A percentile compares a stretch with the other conserved stretches of the same genome.
Conservation (phyloP, 2,888 invertebrate genomes). For the Notodonta dromedarius region DNA sequence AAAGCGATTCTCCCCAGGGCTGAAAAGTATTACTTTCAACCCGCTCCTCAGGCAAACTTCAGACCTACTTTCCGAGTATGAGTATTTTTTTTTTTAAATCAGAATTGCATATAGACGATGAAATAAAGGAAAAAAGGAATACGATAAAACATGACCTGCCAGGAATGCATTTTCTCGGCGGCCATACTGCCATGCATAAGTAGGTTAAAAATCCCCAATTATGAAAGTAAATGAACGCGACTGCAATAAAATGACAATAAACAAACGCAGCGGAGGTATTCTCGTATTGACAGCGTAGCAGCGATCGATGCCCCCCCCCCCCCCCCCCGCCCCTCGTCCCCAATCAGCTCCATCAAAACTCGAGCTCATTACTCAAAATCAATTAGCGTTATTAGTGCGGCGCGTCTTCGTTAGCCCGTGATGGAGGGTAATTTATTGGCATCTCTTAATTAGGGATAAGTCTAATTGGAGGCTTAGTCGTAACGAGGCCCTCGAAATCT, state of each 20-base stretch:
- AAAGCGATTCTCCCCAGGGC: no score
- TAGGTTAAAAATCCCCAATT: no score
- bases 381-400: conserved; percentile 84
- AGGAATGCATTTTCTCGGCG: no score
- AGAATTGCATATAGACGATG: no score
- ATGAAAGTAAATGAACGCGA: no score
- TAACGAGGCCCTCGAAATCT: conserved; percentile 85
- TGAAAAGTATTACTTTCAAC: no score
- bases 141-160: no score
- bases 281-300: conserved; percentile 38
- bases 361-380: conserved; percentile 84
- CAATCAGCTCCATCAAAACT: conserved; percentile 82
- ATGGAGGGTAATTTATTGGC: conserved; percentile 86
- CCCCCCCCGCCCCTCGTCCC: conserved; percentile 55
- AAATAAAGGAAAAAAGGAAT: no score
- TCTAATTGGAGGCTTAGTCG: conserved; percentile 85
- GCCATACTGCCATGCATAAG: no score
- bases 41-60: no score
- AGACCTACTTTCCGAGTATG: no score
- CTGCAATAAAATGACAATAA: conserved; percentile 25
- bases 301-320: conserved; percentile 66
- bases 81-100: no score
- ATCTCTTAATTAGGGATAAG: conserved; percentile 86
- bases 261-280: conserved; percentile 16
- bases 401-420: conserved; percentile 84